Conservation (phyloP, 2,113 vertebrate species). For the Cryptotis parvus region DNA sequence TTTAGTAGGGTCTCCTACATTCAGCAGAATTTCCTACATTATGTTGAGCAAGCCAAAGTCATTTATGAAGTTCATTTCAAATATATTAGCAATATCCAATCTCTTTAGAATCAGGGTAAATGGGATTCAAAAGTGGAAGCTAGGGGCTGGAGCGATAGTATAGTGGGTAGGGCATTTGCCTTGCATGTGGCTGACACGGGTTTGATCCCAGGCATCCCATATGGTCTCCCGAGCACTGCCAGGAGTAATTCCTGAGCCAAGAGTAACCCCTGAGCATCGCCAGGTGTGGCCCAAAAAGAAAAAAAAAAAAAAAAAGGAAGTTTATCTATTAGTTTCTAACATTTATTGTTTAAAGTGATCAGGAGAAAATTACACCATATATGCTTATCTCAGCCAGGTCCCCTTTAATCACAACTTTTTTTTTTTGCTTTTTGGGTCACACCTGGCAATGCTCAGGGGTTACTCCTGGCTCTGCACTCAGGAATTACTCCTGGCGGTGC, state of each 20-base stretch:
- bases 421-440: no score
- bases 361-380: neutral
- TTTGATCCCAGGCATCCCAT: no score
- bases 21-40: neutral
- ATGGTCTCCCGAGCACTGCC: no score
- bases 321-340: constrained; percentile 9
- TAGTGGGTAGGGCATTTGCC: no score
- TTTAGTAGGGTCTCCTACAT: no score
- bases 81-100: neutral
- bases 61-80: neutral
- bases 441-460: no score
- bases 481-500: no score
- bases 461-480: no score
- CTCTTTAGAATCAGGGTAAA: neutral
- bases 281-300: no score
- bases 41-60: constrained; percentile 8
- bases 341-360: neutral
- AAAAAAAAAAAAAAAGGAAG: neutral
- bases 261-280: no score
- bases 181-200: no score
- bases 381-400: constrained; percentile 32
- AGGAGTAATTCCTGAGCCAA: no score
- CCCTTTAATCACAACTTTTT: constrained; percentile 29
- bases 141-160: neutral
- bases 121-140: neutral